Evolutionary conservation across 2,797 vertebrate genomes (phyloP).

Genomic region (Sebastes nivosus): DNA sequence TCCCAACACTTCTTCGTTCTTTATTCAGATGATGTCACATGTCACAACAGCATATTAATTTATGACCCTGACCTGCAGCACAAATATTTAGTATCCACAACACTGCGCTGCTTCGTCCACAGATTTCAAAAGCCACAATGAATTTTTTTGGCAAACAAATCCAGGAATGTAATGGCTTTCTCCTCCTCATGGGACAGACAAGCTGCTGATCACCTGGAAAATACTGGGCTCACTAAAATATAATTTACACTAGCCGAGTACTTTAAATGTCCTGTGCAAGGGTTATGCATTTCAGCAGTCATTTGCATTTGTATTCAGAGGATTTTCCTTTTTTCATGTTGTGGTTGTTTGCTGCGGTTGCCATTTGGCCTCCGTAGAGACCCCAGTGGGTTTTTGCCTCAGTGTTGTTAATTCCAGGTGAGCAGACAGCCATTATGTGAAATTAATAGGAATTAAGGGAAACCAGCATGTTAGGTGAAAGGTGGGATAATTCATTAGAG

Average conservation of each 20-base stretch:
- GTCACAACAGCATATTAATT: constrained; percentile 13
- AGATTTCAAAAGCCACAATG: constrained; percentile 63
- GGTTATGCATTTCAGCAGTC: constrained; percentile 67
- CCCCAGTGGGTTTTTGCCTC: constrained; percentile 61
- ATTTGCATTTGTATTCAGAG: constrained; percentile 74
- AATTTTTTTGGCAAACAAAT: constrained; percentile 63
- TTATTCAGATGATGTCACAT: constrained; percentile 14
- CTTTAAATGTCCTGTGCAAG: constrained; percentile 64
- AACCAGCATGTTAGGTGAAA: constrained; percentile 73
- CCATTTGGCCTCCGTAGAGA: constrained; percentile 74
- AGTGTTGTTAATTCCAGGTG: constrained; percentile 81
- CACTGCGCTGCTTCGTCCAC: constrained; percentile 56
- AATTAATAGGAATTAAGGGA: constrained; percentile 79
- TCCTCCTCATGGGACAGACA: constrained; percentile 62
- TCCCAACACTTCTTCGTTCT: not conserved
- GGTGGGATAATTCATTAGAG: constrained; percentile 67
- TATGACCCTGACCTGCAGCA: constrained; percentile 17
- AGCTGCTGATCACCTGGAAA: constrained; percentile 77
- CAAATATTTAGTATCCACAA: constrained; percentile 41
- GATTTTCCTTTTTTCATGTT: constrained; percentile 30
- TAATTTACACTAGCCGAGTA: constrained; percentile 56
- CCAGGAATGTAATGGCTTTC: constrained; percentile 67
- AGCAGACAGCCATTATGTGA: constrained; percentile 80
- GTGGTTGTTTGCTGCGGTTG: constrained; percentile 72
- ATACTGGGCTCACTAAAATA: constrained; percentile 65